A percentile compares a stretch with the other conserved stretches of the same genome.
These are phyloP conservation scores for Heliconius hermathena DNA, from an alignment of 1,140 invertebrate genomes.

Conservation along the genomic window DNA sequence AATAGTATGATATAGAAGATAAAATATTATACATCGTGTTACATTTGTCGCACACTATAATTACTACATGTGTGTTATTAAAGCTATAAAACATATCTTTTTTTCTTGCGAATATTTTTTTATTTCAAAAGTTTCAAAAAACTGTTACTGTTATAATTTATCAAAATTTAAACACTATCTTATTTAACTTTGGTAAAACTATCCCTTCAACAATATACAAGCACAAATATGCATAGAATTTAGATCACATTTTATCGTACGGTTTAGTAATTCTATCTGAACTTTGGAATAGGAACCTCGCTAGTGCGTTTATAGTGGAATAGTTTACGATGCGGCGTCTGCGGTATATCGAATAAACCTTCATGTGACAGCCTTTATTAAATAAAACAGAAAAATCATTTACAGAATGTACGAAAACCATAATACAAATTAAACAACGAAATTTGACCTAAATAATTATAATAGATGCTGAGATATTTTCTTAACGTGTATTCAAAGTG, in stretches of 20 bases:
- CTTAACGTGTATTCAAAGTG: conserved; percentile 21
- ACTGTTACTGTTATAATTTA: too few relatives aligned
- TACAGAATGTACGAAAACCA: conserved; percentile 13
- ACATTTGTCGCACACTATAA: too few relatives aligned
- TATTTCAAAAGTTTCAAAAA: too few relatives aligned
- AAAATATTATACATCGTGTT: too few relatives aligned
- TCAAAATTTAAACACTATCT: background rate
- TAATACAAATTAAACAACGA: conserved; percentile 44
- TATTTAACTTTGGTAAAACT: background rate
- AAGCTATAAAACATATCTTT: too few relatives aligned
- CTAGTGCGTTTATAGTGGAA: conserved; percentile 8
- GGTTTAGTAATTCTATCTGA: conserved; percentile 18
- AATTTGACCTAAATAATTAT: conserved; percentile 40
- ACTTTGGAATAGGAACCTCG: conserved; percentile 6
- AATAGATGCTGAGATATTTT: conserved; percentile 15
- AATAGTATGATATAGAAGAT: too few relatives aligned
- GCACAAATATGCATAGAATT: conserved; percentile 13
- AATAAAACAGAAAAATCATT: background rate
- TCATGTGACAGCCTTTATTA: background rate
- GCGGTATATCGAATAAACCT: background rate
- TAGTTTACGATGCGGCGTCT: background rate
- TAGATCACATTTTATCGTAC: conserved; percentile 18
- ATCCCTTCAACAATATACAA: background rate
- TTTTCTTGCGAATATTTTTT: too few relatives aligned
- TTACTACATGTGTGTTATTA: too few relatives aligned